Base-by-base conservation (phyloP, 2,113 vertebrate species). In the Mixornis gularis region DNA sequence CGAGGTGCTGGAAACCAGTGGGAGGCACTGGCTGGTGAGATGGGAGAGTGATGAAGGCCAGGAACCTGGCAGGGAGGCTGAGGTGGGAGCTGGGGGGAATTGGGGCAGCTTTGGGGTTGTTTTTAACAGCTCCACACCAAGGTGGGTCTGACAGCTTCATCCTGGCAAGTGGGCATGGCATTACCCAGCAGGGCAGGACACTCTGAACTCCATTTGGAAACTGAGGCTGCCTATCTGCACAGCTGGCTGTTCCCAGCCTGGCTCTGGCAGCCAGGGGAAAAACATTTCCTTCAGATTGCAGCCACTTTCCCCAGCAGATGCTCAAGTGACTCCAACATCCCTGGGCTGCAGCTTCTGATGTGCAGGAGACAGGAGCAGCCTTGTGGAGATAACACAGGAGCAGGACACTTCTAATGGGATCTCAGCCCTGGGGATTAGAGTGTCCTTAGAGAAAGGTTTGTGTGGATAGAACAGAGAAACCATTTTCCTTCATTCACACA, bases 241-340 rank as follows among this genome's bases (percentile, higher is more conserved):
- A 46, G 38, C 20, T 41, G 7, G 38, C 24, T 41, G 7, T 34
- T 34, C 4, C 4, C 89, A 58, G 48, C 79, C 65, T 62, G 26
- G 13, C 52, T 53, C 49, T 3, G 24, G 58, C 12, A 59, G 66
- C 56, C 64, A 73, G 78, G 68, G 78, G 44, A 65, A 34, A 68
- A 34, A 41, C 3, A 0, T 24, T 46, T 52, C 64, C 53, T 40
- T 29, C n/a, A n/a, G 5, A 0, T 0, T 22, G 34, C 56, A 81
- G 74, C 34, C 55, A 7, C 66, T 7, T 25, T 56, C 43, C 76
- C 25, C 85, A 64, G 21, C 4, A 63, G 43, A 4, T 12, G 34
- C 30, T 74, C 5, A 3, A 15, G 46, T 30, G 1, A 34, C 43
- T 74, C 49, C 56, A 19, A 4, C 41, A 59, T 32, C 22, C 46